phyloP scores from a whole-genome alignment of 1,140 invertebrate species.

The Drosophila bipectinata region DNA sequence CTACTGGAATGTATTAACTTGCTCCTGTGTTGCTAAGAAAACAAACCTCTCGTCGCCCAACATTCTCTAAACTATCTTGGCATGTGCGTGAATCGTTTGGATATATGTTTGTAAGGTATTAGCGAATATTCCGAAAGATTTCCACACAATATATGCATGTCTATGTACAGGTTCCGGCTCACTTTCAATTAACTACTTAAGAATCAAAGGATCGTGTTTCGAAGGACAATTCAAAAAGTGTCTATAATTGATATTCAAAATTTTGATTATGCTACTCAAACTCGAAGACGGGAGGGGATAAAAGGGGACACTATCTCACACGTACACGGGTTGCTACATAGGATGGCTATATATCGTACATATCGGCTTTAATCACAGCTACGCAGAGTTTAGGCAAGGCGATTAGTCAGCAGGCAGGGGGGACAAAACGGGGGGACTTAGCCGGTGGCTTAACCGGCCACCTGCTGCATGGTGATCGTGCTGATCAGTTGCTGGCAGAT shows the following conservation, averaged over 20 bases:
- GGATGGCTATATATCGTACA: conserved; percentile 53
- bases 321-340: conserved; percentile 14
- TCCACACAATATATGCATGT: conserved; percentile 5
- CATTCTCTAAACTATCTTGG: conserved; percentile 39
- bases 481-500: conserved; percentile 95
- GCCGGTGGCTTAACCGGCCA: conserved; percentile 70
- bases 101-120: conserved; percentile 17
- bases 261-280: conserved; percentile 63
- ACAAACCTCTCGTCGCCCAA: conserved; percentile 11
- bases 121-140: conserved; percentile 25
- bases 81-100: conserved; percentile 43
- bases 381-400: conserved; percentile 77
- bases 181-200: conserved; percentile 35
- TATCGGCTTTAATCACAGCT: conserved; percentile 75
- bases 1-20: conserved; percentile 72
- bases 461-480: conserved; percentile 90
- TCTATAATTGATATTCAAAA: conserved; percentile 46
- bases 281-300: conserved; percentile 14
- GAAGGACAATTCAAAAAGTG: conserved; percentile 25
- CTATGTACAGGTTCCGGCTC: conserved; percentile 21
- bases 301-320: conserved; percentile 12
- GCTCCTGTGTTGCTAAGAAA: conserved; percentile 32
- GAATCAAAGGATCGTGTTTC: conserved; percentile 20
- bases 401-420: conserved; percentile 38
- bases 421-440: conserved; percentile 25